Evolutionary conservation across 2,797 vertebrate genomes (phyloP), one percentile per base, ranked within the genome.

Genomic region (Helicolenus hilgendorfi): DNA sequence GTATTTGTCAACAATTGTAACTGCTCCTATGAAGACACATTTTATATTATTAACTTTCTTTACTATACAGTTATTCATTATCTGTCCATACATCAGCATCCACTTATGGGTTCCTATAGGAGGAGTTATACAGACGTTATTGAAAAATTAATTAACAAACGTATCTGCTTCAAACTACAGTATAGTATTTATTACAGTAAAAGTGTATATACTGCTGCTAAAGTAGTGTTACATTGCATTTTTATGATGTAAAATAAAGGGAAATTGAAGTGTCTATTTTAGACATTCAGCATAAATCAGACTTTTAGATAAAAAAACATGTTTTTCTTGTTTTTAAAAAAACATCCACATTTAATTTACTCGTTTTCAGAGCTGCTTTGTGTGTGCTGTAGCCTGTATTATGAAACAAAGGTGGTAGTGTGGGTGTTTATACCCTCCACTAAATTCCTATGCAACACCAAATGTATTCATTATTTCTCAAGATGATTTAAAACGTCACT

Each of bases 381-480:
- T 71, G 8, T 55, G 0, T 45, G 7, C 20, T 31, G 11, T 10
- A 0, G 3, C 7, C 35, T 24, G 22, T 26, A 1, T 63, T 77
- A 9, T 45, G 9, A 65, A 56, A 56, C 56, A 79, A 13, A 26
- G 6, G 7, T 36, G 36, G 3, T 15, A 7, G 3, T 56, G 13
- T 62, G 36, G 31, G 49, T 85, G 79, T 91, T 94, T 83, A 35
- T 11, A 31, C 62, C 77, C 70, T 79, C 67, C 70, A 49, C 33
- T 58, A 58, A 72, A 59, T 64, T 74, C 64, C 67, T 29, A 5
- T 71, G 36, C 68, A 38, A 1, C 76, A 26, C 15, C 22, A 64
- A 63, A 80, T 20, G 65, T 49, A 38, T 74, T 82, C 78, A 64
- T 15, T 14, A 14, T 79, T 68, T 35, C 55, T 72, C 9, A 11